These are phyloP conservation scores for Henricia sp. DNA, from an alignment of 53 echinoderm and acorn worm genomes.

Conservation along the genomic window DNA sequence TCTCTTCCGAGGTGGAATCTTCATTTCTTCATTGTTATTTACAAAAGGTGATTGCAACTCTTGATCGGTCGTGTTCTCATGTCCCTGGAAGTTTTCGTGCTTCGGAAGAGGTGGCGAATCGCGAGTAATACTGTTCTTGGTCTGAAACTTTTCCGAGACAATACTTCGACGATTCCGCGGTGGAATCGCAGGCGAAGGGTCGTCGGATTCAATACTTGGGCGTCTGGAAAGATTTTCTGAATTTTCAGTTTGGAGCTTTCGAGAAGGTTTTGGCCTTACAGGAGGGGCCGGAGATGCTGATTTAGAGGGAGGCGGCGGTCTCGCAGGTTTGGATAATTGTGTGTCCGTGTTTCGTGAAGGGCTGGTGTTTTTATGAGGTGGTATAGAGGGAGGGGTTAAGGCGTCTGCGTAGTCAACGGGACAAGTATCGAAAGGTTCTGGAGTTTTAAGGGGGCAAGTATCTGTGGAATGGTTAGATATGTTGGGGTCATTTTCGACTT, in stretches of 20 bases:
- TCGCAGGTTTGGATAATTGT: neutral
- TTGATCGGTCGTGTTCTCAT: too few relatives aligned
- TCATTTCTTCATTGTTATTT: neutral
- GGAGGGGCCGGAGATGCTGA: conserved; percentile 9
- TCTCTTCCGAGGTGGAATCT: conserved; percentile 39
- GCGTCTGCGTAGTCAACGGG: too few relatives aligned
- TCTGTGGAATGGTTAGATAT: neutral
- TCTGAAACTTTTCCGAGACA: neutral
- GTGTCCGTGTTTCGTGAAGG: neutral
- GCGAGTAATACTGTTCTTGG: too few relatives aligned
- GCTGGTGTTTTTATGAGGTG: conserved; percentile 35
- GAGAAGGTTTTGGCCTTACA: conserved; percentile 40
- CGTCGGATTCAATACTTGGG: too few relatives aligned
- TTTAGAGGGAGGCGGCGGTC: conserved; percentile 46
- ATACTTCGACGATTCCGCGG: conserved; percentile 29
- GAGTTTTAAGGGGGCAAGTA: neutral
- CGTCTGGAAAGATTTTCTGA: neutral
- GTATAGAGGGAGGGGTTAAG: conserved; percentile 27
- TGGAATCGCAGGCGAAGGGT: conserved; percentile 26
- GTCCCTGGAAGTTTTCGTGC: too few relatives aligned
- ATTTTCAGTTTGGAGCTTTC: conserved; percentile 5
- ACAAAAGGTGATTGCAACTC: neutral
- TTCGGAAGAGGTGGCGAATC: too few relatives aligned
- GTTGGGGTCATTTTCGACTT: neutral
- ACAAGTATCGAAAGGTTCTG: too few relatives aligned